phyloP scores from a whole-genome alignment of 64 coral and sea anemone genomes.

The Montipora cactus region DNA sequence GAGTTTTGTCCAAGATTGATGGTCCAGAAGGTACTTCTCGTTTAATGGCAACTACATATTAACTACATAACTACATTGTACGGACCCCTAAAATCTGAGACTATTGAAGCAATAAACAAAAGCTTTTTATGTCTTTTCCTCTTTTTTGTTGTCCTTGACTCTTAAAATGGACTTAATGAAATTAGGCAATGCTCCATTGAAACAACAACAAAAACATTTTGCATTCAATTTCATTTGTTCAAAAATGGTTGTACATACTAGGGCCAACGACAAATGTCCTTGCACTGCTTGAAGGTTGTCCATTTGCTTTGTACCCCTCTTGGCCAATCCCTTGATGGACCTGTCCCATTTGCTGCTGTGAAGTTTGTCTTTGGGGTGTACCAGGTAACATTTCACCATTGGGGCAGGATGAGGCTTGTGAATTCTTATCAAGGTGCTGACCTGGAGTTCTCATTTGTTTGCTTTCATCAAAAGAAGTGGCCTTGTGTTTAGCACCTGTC shows the following conservation, averaged over 20 bases:
- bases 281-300: slow-evolving; percentile 21
- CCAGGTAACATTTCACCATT: background rate
- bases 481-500: slow-evolving; percentile 15
- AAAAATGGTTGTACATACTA: background rate
- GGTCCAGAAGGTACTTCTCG: too few species aligned
- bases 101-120: too few species aligned
- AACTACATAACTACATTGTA: too few species aligned
- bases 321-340: background rate
- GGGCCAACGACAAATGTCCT: slow-evolving; percentile 58
- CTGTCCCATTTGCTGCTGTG: background rate
- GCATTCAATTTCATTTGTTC: too few species aligned
- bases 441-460: slow-evolving; percentile 19
- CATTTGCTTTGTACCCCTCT: slow-evolving; percentile 7
- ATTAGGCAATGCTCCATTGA: too few species aligned
- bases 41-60: too few species aligned
- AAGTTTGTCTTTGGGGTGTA: background rate
- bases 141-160: too few species aligned
- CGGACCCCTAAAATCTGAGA: too few species aligned
- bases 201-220: too few species aligned
- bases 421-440: background rate
- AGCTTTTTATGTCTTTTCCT: too few species aligned
- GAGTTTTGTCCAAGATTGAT: too few species aligned
- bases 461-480: slow-evolving; percentile 40
- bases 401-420: background rate
- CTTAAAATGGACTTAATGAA: too few species aligned